These are phyloP conservation scores for Campaea margaritaria DNA, from an alignment of 2,888 invertebrate genomes.

Conservation along the genomic window DNA sequence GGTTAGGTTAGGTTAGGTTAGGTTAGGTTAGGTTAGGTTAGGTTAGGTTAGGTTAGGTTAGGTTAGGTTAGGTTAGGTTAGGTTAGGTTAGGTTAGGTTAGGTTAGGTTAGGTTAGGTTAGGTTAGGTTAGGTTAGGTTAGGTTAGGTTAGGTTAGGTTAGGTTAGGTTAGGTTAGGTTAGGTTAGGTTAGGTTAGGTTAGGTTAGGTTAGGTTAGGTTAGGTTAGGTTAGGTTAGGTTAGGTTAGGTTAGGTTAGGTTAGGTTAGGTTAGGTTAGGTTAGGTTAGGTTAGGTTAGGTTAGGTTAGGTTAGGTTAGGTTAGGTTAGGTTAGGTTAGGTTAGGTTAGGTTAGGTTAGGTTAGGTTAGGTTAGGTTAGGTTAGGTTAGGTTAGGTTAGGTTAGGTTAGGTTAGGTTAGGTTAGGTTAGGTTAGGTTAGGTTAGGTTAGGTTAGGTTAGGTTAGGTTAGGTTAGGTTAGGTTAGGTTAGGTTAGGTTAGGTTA, in stretches of 20 bases:
- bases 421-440: slow-evolving; percentile 1
- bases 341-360: slow-evolving; percentile 1
- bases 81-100: background rate
- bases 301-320: slow-evolving; percentile 1
- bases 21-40: slow-evolving; percentile 1
- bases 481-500: slow-evolving; percentile 1
- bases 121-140: slow-evolving; percentile 1
- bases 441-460: slow-evolving; percentile 1
- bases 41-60: slow-evolving; percentile 1
- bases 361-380: background rate
- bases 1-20: slow-evolving; percentile 1
- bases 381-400: background rate
- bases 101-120: slow-evolving; percentile 1
- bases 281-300: too few species aligned
- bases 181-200: slow-evolving; percentile 1
- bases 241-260: slow-evolving; percentile 1
- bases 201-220: slow-evolving; percentile 1
- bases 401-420: slow-evolving; percentile 1
- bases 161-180: background rate
- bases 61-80: background rate
- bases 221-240: slow-evolving; percentile 1
- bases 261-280: slow-evolving; percentile 1
- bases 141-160: slow-evolving; percentile 1
- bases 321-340: slow-evolving; percentile 1
- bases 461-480: slow-evolving; percentile 1